A percentile compares a stretch with the other conserved stretches of the same genome.
Evolutionary conservation across 2,113 vertebrate genomes (phyloP).

Genomic region (Pterocles gutturalis): DNA sequence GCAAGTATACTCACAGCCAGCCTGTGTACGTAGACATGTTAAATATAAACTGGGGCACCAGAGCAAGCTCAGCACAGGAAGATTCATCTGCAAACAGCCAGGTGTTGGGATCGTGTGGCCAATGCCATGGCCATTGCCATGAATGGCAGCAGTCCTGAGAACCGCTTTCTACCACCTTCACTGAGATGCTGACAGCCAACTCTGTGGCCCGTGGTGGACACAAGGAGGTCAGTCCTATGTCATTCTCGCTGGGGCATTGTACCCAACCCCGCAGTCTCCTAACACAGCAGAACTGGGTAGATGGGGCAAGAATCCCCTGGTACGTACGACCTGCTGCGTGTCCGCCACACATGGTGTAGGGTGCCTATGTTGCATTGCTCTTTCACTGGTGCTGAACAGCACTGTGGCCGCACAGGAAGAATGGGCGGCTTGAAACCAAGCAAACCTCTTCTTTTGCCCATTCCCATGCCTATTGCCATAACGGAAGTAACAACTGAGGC

Average conservation of each 20-base stretch:
- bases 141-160: neutral
- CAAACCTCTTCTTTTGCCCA: neutral
- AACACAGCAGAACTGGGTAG: neutral
- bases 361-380: fast-evolving
- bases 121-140: fast-evolving
- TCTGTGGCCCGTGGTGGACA: neutral
- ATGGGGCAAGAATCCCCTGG: neutral
- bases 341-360: fast-evolving
- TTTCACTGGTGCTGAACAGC: neutral
- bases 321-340: neutral
- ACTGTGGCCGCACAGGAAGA: neutral
- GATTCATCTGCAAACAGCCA: neutral
- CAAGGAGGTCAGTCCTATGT: neutral
- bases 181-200: fast-evolving
- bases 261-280: neutral
- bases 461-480: neutral
- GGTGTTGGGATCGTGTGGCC: neutral
- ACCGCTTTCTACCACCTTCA: fast-evolving
- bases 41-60: neutral
- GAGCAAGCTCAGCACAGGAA: neutral
- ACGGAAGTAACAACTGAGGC: neutral
- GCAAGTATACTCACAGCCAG: neutral
- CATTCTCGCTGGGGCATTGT: fast-evolving
- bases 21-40: neutral
- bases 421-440: neutral